Evolutionary conservation across 1,140 invertebrate species (phyloP), one percentile per base, ranked within the genome.

Genomic region (Ganaspis sp.): DNA sequence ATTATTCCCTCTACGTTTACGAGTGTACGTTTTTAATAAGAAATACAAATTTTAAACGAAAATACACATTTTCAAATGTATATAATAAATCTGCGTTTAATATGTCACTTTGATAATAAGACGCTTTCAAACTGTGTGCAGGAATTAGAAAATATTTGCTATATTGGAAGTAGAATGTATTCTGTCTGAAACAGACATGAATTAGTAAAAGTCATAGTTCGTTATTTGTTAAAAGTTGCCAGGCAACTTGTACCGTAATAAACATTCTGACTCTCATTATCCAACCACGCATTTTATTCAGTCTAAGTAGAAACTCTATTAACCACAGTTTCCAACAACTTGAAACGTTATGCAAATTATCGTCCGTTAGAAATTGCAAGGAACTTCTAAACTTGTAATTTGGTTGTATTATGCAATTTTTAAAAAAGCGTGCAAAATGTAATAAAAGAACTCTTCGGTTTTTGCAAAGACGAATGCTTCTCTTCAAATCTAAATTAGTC

Each of bases 321-420:
- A 64, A 64, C 54, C 54, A 64, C 54, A 64, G 54, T 64, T 64
- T 64, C 11, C 54, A 64, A 64, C 54, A 1, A 21, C 23, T 64
- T 26, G 54, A 64, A 64, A 64, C 54, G 54, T 26, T 64, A 12
- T 23, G 15, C 54, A 64, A 26, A 64, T 64, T 64, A 64, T 64
- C 21, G 21, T 64, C 54, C 54, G 54, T 64, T 64, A 64, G 21
- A 23, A 29, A 64, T 15, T 64, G 26, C 23, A 19, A 26, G 9
- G 8, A 15, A 11, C 11, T 64, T 26, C 17, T 15, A 15, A 58
- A 26, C 54, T 15, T 64, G 19, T 26, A 64, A 64, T 64, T 64
- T 64, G 23, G 23, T 8, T 9, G n/a, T 26, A 64, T 64, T 64
- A 64, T 23, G 15, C 26, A 26, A 23, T 23, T 26, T 64, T 64